Evolutionary conservation across 2,888 invertebrate species (phyloP), one percentile per base, ranked within the genome.

Genomic region (Drosophila gaucha): DNA sequence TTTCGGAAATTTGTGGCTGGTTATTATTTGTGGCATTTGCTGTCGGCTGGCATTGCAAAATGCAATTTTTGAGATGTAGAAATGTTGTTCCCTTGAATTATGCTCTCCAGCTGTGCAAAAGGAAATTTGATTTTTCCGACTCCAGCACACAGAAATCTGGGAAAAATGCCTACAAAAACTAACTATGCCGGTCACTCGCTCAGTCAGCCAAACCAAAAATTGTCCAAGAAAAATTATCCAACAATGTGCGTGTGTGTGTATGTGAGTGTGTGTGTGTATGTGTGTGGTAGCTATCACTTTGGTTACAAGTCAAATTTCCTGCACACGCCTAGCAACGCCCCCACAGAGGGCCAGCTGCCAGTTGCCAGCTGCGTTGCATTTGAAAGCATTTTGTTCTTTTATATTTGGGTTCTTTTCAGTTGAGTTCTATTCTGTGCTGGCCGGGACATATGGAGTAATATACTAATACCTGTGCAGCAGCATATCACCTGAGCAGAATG

Each of bases 271-370:
- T 33, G 33, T 51, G 58, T 24, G 16, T 10, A n/a, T 43, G 44
- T 41, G 52, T 31, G 35, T 51, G 56, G 54, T 56, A 47, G 16
- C 36, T 69, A 77, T 73, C 63, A 67, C 52, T 75, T 77, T 84
- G 78, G 85, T 55, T 74, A 76, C 80, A 76, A 75, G 74, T 86
- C 78, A 80, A 83, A 83, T 86, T 80, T 83, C 82, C 82, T 84
- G 86, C 62, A 57, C 63, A 24, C 6, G 54, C 62, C 70, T 36
- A 31, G 63, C 24, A 47, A 33, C 41, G 49, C 64, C 54, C 64
- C 50, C 57, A 59, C 54, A 55, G 51, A 50, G n/a, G 57, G 31
- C 22, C 28, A 28, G 12, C 24, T 9, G 5, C 12, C 38, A 3
- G 1, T 20, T 38, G 20, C 22, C 39, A 16, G 39, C 51, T 39